Base-by-base conservation (phyloP, 2,113 vertebrate species). In the Poecilia latipinna region DNA sequence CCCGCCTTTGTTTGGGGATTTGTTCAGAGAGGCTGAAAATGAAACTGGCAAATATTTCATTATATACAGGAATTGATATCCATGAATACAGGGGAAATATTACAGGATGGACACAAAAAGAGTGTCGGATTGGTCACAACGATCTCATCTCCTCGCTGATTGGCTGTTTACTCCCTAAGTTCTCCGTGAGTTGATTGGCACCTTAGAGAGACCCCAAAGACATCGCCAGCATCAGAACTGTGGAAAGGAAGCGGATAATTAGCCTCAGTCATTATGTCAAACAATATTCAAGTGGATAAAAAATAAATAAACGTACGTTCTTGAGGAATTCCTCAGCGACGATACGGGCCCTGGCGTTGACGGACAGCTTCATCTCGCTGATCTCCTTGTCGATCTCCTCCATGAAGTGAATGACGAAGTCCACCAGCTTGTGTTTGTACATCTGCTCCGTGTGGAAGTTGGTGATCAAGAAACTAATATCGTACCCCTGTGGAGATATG, bases 371-470 rank as follows among this genome's bases (percentile, higher is more conserved):
- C 98, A 99, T 99, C 93, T 99, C 98, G 0, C 98, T 99, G 91
- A 99, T 98, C 91, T 99, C 98, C 84, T 99, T 99, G 93, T 99
- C 98, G 0, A 99, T 99, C 90, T 99, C 98, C 89, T 99, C 98
- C 98, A 99, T 99, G 92, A 99, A 99, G 78, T 99, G 96, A 90
- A 99, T 98, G 79, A 99, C 97, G 77, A 96, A 99, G 91, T 99
- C 98, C 88, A 99, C 98, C 82, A 99, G 91, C 92, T 99, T 99
- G 94, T 99, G 98, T 90, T 99, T 99, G 92, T 99, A 99, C 98
- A 99, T 99, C 93, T 99, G 98, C 92, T 99, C 98, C 17, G 98
- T 99, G 91, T 99, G 98, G 95, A 99, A 99, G 95, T 99, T 99
- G 65, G 98, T 99, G 80, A 99, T 99, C 92, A 99, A 94, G 93